phyloP scores from a whole-genome alignment of 2,888 invertebrate species.

The Scaptomyza reducta region DNA sequence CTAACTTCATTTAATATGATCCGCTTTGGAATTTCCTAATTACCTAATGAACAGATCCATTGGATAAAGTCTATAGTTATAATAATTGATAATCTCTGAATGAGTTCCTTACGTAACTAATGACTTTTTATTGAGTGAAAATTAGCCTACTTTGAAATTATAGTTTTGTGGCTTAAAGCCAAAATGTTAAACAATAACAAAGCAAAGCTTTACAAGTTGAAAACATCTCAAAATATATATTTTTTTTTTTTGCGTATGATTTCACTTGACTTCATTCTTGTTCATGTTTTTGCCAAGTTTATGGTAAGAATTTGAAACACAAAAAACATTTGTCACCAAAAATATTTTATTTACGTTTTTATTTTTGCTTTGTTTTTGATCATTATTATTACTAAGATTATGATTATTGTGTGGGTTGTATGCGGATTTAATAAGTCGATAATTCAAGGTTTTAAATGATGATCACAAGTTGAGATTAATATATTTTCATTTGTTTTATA shows the following conservation, averaged over 20 bases:
- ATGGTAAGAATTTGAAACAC: constrained; percentile 18
- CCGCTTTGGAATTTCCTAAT: constrained; percentile 29
- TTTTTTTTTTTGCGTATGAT: too few species aligned
- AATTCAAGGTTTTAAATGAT: constrained; percentile 60
- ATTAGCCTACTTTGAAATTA: constrained; percentile 22
- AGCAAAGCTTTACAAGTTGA: background rate
- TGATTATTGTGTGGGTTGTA: constrained; percentile 45
- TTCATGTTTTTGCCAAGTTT: background rate
- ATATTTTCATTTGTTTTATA: constrained; percentile 9
- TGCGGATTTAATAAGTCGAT: constrained; percentile 61
- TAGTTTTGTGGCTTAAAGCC: background rate
- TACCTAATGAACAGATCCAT: constrained; percentile 22
- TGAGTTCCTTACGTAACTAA: constrained; percentile 32
- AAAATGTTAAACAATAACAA: background rate
- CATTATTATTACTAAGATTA: background rate
- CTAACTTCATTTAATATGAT: constrained; percentile 31
- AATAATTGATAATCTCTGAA: constrained; percentile 24
- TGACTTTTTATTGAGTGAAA: constrained; percentile 31
- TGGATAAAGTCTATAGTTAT: constrained; percentile 19
- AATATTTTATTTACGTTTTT: constrained; percentile 37
- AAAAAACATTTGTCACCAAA: constrained; percentile 10
- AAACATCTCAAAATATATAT: constrained; percentile 34
- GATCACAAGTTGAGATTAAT: constrained; percentile 48
- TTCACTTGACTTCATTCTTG: constrained; percentile 3
- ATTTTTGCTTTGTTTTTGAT: constrained; percentile 24